Conservation (phyloP, 2,113 vertebrate genomes). For the Synchiropus splendidus region DNA sequence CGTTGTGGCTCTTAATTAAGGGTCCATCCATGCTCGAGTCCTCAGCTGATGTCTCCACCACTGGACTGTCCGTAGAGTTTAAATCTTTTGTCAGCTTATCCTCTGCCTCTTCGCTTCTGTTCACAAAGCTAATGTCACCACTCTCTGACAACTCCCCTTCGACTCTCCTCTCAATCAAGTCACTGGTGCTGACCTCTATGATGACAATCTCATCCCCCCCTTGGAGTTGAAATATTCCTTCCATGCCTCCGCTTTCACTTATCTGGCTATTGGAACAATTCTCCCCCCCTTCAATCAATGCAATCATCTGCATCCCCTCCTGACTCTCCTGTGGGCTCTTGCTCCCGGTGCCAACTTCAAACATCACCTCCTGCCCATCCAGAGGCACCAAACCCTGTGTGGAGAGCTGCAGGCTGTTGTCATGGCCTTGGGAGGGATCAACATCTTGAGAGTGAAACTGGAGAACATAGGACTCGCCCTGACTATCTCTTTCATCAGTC, state of each 20-base stretch:
- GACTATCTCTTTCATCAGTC: conserved; percentile 20
- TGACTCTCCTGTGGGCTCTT: conserved; percentile 55
- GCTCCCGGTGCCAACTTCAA: conserved; percentile 56
- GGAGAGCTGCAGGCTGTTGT: conserved; percentile 49
- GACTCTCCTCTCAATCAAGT: conserved; percentile 44
- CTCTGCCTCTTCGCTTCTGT: conserved; percentile 20
- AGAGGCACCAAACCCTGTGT: conserved; percentile 55
- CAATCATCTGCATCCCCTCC: conserved; percentile 69
- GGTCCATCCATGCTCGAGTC: conserved; percentile 22
- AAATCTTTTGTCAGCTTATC: conserved; percentile 29
- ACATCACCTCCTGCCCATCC: conserved; percentile 63
- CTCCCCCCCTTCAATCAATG: conserved; percentile 59
- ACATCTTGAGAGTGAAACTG: conserved; percentile 61
- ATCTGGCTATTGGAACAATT: conserved; percentile 30
- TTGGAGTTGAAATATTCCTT: conserved; percentile 63
- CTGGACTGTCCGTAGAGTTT: conserved; percentile 6
- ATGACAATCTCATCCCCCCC: conserved; percentile 72
- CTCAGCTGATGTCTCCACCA: conserved; percentile 16
- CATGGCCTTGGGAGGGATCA: conserved; percentile 37
- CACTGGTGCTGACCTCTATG: conserved; percentile 71
- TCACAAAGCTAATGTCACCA: conserved; percentile 34
- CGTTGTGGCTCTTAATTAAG: conserved; percentile 27
- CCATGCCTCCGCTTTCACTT: conserved; percentile 42
- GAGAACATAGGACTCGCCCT: conserved; percentile 60
- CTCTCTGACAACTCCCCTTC: conserved; percentile 35